A percentile compares a stretch with the other conserved stretches of the same genome.
These are phyloP conservation scores for Cromileptes altivelis DNA, from an alignment of 2,113 vertebrate species.

Conservation along the genomic window DNA sequence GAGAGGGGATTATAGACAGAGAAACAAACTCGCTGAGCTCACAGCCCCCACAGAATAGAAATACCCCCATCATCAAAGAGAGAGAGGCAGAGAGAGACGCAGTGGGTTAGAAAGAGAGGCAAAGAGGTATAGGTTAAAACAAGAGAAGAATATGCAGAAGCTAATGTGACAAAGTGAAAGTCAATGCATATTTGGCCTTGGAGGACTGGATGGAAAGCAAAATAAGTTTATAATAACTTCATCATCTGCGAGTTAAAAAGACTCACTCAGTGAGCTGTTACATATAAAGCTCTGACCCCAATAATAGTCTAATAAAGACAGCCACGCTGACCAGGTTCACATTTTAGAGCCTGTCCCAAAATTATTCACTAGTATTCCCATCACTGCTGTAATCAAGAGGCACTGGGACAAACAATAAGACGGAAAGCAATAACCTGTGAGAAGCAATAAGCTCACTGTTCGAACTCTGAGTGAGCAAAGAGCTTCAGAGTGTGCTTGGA, in stretches of 20 bases:
- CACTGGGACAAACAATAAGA: slow-evolving; percentile 57
- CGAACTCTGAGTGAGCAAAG: slow-evolving; percentile 46
- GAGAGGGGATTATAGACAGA: slow-evolving; percentile 80
- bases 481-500: slow-evolving; percentile 41
- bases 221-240: not conserved
- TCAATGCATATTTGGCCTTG: not conserved
- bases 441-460: slow-evolving; percentile 70
- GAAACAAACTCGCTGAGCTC: slow-evolving; percentile 86
- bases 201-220: not conserved
- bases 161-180: slow-evolving; percentile 4
- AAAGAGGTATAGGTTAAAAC: slow-evolving; percentile 9
- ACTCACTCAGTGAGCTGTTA: not conserved
- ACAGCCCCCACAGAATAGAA: slow-evolving; percentile 85
- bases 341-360: slow-evolving; percentile 38
- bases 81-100: slow-evolving; percentile 48
- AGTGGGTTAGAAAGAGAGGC: not conserved
- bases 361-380: slow-evolving; percentile 17
- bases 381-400: slow-evolving; percentile 37
- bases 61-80: slow-evolving; percentile 86
- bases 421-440: slow-evolving; percentile 73
- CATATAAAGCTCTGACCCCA: too few species aligned
- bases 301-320: not conserved
- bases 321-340: slow-evolving; percentile 25
- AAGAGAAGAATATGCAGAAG: slow-evolving; percentile 20
- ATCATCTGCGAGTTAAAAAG: not conserved